phyloP scores from a whole-genome alignment of 2,888 invertebrate genomes.

The Nephrotoma appendiculata region DNA sequence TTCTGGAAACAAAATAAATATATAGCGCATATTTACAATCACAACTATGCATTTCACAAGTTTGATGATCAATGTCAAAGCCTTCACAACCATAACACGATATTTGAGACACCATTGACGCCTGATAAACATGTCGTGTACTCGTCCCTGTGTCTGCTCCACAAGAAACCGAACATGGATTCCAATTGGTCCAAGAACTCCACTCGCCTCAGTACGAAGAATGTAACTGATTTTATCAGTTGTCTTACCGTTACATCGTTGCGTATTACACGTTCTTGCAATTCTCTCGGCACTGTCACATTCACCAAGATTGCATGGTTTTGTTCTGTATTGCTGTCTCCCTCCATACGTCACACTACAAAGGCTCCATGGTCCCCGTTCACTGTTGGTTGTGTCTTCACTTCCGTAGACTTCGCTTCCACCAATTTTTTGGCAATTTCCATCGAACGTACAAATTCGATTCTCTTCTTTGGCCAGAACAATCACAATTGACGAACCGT shows the following conservation, averaged over 20 bases:
- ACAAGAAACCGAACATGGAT: constrained; percentile 61
- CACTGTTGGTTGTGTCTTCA: constrained; percentile 35
- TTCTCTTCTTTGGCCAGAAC: constrained; percentile 64
- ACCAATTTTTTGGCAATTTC: constrained; percentile 39
- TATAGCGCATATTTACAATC: constrained; percentile 34
- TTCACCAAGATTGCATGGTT: constrained; percentile 31
- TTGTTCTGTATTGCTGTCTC: constrained; percentile 51
- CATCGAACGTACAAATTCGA: constrained; percentile 54
- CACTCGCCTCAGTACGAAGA: constrained; percentile 41
- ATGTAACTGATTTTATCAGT: constrained; percentile 6
- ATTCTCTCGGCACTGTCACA: constrained; percentile 36
- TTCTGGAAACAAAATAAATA: background rate
- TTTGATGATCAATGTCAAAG: constrained; percentile 45
- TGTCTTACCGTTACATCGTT: constrained; percentile 46
- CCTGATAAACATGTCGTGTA: constrained; percentile 50
- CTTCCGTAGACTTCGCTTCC: constrained; percentile 16
- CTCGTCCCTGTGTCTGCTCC: constrained; percentile 53
- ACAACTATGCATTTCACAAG: constrained; percentile 56
- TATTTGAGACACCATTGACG: background rate
- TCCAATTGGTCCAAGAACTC: constrained; percentile 82
- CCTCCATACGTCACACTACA: constrained; percentile 52
- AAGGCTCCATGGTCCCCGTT: constrained; percentile 49
- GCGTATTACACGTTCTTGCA: constrained; percentile 56
- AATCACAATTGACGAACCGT: constrained; percentile 49
- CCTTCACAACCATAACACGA: constrained; percentile 39